Conservation (phyloP, 2,797 vertebrate species). For the Pipistrellus pygmaeus region DNA sequence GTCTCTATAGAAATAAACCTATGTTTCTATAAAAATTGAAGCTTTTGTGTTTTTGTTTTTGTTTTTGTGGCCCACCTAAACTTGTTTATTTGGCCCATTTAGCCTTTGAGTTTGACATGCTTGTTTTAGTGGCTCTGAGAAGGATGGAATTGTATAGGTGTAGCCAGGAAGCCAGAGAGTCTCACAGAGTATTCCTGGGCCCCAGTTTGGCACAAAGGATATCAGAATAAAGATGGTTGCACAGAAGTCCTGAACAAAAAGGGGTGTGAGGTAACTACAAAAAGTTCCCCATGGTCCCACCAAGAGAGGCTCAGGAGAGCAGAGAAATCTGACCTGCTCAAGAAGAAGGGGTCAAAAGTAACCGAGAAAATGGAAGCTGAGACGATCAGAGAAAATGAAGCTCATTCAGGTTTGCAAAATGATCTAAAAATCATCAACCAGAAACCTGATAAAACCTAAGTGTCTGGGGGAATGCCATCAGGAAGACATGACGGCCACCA, state of each 20-base stretch:
- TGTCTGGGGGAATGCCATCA: neutral
- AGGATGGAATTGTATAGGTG: neutral
- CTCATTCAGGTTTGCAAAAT: neutral
- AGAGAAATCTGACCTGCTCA: neutral
- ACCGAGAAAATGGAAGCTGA: neutral
- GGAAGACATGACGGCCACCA: neutral
- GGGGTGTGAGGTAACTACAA: neutral
- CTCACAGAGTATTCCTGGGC: neutral
- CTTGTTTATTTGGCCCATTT: no score
- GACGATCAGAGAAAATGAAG: neutral
- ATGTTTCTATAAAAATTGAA: no score
- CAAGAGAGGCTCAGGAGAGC: neutral
- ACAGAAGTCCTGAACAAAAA: neutral
- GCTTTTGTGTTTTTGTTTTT: no score
- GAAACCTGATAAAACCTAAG: neutral
- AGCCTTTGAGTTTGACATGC: no score
- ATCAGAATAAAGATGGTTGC: neutral
- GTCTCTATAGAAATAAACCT: no score
- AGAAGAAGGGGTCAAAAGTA: neutral
- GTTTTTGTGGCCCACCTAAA: no score
- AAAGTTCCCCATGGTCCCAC: neutral
- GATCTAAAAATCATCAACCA: neutral
- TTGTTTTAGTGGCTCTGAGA: neutral
- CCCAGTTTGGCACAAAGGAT: neutral
- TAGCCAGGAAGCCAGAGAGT: neutral